Conservation (phyloP, 2,113 vertebrate species). For the Gorsachius goisagi region DNA sequence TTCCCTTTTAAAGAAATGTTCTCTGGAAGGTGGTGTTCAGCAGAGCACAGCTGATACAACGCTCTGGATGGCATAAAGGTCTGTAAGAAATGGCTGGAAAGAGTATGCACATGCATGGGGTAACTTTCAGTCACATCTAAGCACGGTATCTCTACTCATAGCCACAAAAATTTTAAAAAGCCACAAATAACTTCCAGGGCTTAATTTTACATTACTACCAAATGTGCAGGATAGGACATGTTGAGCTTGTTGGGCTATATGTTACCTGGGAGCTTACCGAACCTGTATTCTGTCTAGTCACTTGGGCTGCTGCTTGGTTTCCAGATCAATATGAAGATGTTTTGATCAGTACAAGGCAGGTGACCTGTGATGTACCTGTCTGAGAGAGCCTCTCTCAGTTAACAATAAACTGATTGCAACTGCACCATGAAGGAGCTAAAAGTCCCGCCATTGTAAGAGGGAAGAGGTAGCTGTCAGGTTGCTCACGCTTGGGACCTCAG, state of each 20-base stretch:
- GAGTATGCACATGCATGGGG: fast-evolving
- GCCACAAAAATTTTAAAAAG: neutral
- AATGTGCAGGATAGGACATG: neutral
- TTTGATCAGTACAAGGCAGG: neutral
- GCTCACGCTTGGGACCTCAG: neutral
- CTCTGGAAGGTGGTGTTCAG: neutral
- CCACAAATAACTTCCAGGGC: neutral
- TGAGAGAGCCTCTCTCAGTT: neutral
- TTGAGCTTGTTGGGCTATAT: neutral
- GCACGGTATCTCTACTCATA: neutral
- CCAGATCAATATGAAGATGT: neutral
- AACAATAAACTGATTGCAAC: neutral
- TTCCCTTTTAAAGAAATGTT: neutral
- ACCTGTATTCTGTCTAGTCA: neutral
- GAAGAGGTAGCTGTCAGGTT: neutral
- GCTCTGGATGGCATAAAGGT: neutral
- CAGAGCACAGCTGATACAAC: neutral
- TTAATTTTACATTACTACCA: neutral
- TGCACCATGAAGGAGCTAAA: neutral
- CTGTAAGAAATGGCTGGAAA: neutral
- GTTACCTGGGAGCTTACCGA: neutral
- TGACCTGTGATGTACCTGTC: neutral
- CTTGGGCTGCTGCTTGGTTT: neutral
- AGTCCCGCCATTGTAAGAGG: neutral
- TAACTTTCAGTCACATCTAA: neutral